Evolutionary conservation across 2,797 vertebrate genomes (phyloP), one percentile per base, ranked within the genome.

Genomic region (Molossus alvarezi): DNA sequence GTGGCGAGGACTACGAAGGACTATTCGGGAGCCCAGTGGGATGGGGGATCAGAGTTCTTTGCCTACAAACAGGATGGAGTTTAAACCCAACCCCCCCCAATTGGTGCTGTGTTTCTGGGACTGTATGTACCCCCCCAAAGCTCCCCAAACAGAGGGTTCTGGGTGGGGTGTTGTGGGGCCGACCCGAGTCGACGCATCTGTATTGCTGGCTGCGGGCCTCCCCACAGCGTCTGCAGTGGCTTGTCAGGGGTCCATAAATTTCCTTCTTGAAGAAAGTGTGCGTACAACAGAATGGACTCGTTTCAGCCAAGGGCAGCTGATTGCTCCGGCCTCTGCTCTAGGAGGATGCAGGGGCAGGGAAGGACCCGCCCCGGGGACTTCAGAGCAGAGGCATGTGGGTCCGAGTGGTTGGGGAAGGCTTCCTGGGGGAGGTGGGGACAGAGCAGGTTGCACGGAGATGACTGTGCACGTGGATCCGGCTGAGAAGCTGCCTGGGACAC

Each of bases 261-360:
- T 94, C 86, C 73, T 76, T 75, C 73, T 97, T 95, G 75, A 57
- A 77, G 72, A 96, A 95, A 90, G 82, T 89, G 85, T 77, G 67
- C 0, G 0, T 18, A 37, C 51, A 92, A 67, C 85, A 93, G 88
- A 94, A 72, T n/a, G 33, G n/a, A 83, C 94, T 97, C 90, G 33
- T 97, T 97, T 95, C 69, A 90, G 85, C 37, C 21, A 21, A 58
- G 85, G 75, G 67, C 89, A 95, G 13, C 83, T 62, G 58, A 82
- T 62, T 3, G 11, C 81, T 65, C 3, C 0, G 29, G 73, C 88
- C 64, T 86, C 58, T 62, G 79, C 45, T 89, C 55, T 83, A 25
- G 67, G 80, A 82, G 64, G 58, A 41, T 8, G 17, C 25, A 27
- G 72, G 12, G 48, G 7, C 18, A 20, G 45, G 65, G 48, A 51